Percentiles rank a stretch among this genome's conserved stretches.
These are phyloP conservation scores for Cottoperca gobio DNA, from an alignment of 2,797 vertebrate genomes.

Conservation along the genomic window DNA sequence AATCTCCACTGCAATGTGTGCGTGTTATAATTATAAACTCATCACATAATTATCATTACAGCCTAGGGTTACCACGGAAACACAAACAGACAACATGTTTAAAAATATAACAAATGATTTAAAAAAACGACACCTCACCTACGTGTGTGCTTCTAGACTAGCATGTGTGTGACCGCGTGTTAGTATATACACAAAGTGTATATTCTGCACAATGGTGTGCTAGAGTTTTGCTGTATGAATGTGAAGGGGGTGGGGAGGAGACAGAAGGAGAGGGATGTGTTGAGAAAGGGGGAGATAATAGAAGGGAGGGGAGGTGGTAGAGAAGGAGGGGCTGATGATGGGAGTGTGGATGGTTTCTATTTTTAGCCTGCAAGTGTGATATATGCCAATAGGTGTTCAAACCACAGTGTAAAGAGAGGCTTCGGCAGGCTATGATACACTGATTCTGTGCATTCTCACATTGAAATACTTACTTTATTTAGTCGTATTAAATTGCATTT, in stretches of 20 bases:
- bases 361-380: conserved; percentile 80
- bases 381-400: conserved; percentile 78
- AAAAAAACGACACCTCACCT: conserved; percentile 19
- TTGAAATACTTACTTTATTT: conserved; percentile 21
- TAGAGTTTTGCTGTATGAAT: conserved; percentile 39
- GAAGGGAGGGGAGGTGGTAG: conserved; percentile 54
- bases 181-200: conserved; percentile 5
- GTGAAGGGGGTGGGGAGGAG: conserved; percentile 48
- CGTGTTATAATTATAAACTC: conserved; percentile 39
- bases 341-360: conserved; percentile 78
- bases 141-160: conserved; percentile 19
- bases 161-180: background rate
- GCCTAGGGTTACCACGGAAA: conserved; percentile 68
- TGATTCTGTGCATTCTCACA: conserved; percentile 16
- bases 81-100: conserved; percentile 63
- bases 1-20: conserved; percentile 39
- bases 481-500: conserved; percentile 30
- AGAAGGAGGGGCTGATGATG: conserved; percentile 68
- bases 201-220: conserved; percentile 1
- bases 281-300: conserved; percentile 72
- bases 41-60: conserved; percentile 64
- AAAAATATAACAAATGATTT: conserved; percentile 54
- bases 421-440: conserved; percentile 31
- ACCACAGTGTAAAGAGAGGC: conserved; percentile 36
- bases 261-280: conserved; percentile 67